Evolutionary conservation across 2,113 vertebrate genomes (phyloP), one percentile per base, ranked within the genome.

Genomic region (Oncorhynchus kisutch): DNA sequence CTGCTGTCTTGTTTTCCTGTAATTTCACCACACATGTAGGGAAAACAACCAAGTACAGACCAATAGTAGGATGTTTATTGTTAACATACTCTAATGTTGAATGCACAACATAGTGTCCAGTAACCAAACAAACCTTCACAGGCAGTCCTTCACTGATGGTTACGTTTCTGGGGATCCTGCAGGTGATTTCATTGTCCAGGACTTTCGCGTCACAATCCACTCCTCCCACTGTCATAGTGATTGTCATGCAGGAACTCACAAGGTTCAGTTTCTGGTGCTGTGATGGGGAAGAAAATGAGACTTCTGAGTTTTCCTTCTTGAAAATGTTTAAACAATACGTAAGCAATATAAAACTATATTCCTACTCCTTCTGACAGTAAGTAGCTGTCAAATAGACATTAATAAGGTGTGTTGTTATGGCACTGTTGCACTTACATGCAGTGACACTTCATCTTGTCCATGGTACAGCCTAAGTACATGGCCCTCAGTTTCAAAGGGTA

Each of bases 111-210:
- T n/a, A 60, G 59, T n/a, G n/a, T 20, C 14, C n/a, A 60, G 20
- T 22, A 14, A 60, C n/a, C n/a, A 60, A 60, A 75, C 86, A 80
- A 1, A 99, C 97, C 95, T 95, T 89, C 69, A 97, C 90, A 1
- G 88, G 88, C 3, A 92, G 87, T 0, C 95, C 95, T 0, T 90
- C 71, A 0, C 75, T 73, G 70, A 97, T 90, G 29, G 9, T 88
- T 81, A 96, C 77, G 67, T 94, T 87, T 5, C 85, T 91, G 48
- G 97, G 94, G 78, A 99, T 92, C 59, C 91, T 93, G 82, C 97
- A 99, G 1, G 92, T 94, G 78, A 98, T 95, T 81, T 97, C 92
- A 0, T 96, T 96, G 45, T 96, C 94, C 86, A 95, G 87, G 80
- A 99, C 89, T n/a, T 89, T 94, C 25, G 95, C 93, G 51, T 93